Evolutionary conservation across 2,797 vertebrate genomes (phyloP).

Genomic region (Pyrrhura leucotis): DNA sequence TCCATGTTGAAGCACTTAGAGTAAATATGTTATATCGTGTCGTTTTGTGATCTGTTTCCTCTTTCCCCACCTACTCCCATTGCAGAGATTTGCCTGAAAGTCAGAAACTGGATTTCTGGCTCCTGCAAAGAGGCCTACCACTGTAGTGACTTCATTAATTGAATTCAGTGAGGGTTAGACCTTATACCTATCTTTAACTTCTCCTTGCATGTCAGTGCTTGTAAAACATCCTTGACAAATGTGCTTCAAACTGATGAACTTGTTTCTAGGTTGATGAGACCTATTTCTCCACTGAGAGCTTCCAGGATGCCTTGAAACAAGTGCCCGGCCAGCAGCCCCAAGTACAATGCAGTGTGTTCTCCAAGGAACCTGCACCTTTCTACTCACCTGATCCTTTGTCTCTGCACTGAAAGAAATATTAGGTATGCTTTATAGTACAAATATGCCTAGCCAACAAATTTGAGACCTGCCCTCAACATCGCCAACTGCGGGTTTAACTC

Average conservation of each 20-base stretch:
- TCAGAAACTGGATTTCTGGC: background rate
- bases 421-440: background rate
- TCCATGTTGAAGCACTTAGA: background rate
- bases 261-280: background rate
- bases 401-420: background rate
- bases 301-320: background rate
- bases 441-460: background rate
- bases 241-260: background rate
- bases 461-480: background rate
- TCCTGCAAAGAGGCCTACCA: background rate
- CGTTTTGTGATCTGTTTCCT: background rate
- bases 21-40: background rate
- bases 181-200: background rate
- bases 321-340: background rate
- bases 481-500: background rate
- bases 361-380: background rate
- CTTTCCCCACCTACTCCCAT: background rate
- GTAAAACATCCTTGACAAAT: background rate
- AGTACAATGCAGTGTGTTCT: accelerated
- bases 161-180: background rate
- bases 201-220: background rate
- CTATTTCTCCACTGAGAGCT: background rate
- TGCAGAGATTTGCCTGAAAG: background rate
- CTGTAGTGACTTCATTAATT: background rate
- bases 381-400: background rate